Percentiles rank a stretch among this genome's conserved stretches.
Evolutionary conservation across 92 coral and sea anemone species (phyloP).

Genomic region (Actinernus sp.): DNA sequence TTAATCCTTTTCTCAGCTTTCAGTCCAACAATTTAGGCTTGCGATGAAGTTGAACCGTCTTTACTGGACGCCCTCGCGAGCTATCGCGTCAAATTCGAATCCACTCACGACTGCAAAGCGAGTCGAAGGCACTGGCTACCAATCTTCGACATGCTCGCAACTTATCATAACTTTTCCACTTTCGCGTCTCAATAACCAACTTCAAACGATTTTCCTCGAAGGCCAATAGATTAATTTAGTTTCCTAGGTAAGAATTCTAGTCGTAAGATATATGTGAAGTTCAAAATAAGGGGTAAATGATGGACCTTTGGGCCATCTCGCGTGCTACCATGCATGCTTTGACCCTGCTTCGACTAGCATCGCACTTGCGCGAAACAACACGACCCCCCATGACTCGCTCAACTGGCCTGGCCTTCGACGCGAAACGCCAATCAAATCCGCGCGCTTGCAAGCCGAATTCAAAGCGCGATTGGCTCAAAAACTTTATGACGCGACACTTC

Average conservation of each 20-base stretch:
- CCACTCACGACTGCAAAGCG: conserved; percentile 52
- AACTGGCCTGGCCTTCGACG: conserved; percentile 23
- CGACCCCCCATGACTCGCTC: conserved; percentile 80
- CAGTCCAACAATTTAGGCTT: conserved; percentile 23
- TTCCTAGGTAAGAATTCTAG: conserved; percentile 44
- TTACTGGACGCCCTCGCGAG: conserved; percentile 49
- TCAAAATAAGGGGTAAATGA: conserved; percentile 73
- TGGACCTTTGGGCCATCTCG: conserved; percentile 70
- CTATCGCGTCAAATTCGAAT: conserved; percentile 64
- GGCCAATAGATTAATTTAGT: conserved; percentile 45
- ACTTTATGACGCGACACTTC: conserved; percentile 76
- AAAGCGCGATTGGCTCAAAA: conserved; percentile 67
- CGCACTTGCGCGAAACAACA: conserved; percentile 92
- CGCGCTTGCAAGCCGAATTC: conserved; percentile 65
- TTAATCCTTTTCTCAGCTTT: conserved; percentile 26
- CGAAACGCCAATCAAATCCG: conserved; percentile 74
- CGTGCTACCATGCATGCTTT: conserved; percentile 91
- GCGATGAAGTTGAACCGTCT: conserved; percentile 24
- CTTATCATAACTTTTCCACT: conserved; percentile 58
- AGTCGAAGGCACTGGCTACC: conserved; percentile 54
- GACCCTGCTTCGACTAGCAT: conserved; percentile 76
- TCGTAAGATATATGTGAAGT: conserved; percentile 37
- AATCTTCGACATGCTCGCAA: conserved; percentile 48
- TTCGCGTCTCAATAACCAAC: conserved; percentile 22
- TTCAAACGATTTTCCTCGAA: conserved; percentile 67